A percentile compares a stretch with the other conserved stretches of the same genome.
Conservation (phyloP, 2,113 vertebrate genomes). For the Struthidea cinerea region DNA sequence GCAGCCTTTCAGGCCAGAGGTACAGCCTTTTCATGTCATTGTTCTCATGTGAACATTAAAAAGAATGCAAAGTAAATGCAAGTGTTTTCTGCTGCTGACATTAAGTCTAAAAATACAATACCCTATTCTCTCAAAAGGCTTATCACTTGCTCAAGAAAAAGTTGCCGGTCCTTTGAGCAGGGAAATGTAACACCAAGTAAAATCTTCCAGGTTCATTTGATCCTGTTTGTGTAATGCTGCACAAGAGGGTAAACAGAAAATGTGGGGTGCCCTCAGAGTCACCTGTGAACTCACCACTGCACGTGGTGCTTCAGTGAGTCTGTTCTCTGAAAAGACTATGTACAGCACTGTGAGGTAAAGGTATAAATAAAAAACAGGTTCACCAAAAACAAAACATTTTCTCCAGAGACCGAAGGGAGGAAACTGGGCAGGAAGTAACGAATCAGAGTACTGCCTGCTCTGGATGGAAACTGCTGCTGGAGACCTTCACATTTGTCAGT, state of each 20-base stretch:
- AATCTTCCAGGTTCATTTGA: background rate
- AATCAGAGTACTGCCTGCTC: background rate
- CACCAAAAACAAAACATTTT: background rate
- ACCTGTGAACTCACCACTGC: background rate
- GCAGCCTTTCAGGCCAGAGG: background rate
- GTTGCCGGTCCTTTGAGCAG: background rate
- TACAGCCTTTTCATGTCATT: background rate
- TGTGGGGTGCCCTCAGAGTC: fast-evolving
- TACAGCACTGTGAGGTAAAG: background rate
- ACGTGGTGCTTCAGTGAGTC: fast-evolving
- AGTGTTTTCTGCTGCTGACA: background rate
- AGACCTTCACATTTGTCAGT: background rate
- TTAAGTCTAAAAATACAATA: slow-evolving; percentile 2
- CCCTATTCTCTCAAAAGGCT: background rate
- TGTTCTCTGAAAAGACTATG: background rate
- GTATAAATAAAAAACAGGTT: background rate
- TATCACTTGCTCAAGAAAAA: background rate
- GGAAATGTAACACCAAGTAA: background rate
- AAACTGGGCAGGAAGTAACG: background rate
- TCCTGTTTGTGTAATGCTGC: background rate
- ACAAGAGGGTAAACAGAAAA: background rate
- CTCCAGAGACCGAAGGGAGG: background rate
- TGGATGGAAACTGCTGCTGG: background rate
- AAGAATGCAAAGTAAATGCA: background rate
- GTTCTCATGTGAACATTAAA: background rate